Evolutionary conservation across 2,797 vertebrate genomes (phyloP), one percentile per base, ranked within the genome.

Genomic region (Poeciliopsis presidionis): DNA sequence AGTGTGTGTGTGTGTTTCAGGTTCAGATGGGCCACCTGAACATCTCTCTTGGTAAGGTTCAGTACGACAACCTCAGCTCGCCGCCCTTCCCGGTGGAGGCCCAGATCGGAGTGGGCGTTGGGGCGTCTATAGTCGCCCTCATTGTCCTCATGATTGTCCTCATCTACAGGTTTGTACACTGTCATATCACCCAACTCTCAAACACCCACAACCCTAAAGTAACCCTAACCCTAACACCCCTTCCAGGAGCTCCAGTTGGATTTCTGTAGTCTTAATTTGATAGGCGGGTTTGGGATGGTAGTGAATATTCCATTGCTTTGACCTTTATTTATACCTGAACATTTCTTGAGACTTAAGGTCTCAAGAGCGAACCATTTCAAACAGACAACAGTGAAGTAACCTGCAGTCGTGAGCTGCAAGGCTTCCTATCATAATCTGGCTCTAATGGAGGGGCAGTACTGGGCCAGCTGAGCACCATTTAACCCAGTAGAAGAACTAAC

Each of bases 71-170:
- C 1, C 96, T 97, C 77, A 97, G 96, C 89, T 95, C 95, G 2
- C 92, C 97, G 88, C 96, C 97, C 47, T 99, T 99, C 84, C 98
- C 98, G 0, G 81, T 99, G 91, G 97, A 98, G 86, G 98, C 98
- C 84, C 98, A 98, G 93, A 97, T 99, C 43, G 98, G 97, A 77
- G 92, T 99, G 28, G 98, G 98, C 6, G 97, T 98, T 0, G 98
- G 97, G 55, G 95, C 97, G 0, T 97, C 97, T 41, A 97, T 99
- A 0, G 97, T 99, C 39, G 98, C 97, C 1, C 94, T 99, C 84
- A 97, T 98, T 2, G 98, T 99, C 67, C 95, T 99, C 84, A 95
- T 99, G 93, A 98, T 99, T 0, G 98, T 99, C 84, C 96, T 99
- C 83, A 97, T 99, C 82, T 99, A 99, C 95, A 98, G 98, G 98